Evolutionary conservation across 2,113 vertebrate genomes (phyloP).

Genomic region (Beaufortia kweichowensis): DNA sequence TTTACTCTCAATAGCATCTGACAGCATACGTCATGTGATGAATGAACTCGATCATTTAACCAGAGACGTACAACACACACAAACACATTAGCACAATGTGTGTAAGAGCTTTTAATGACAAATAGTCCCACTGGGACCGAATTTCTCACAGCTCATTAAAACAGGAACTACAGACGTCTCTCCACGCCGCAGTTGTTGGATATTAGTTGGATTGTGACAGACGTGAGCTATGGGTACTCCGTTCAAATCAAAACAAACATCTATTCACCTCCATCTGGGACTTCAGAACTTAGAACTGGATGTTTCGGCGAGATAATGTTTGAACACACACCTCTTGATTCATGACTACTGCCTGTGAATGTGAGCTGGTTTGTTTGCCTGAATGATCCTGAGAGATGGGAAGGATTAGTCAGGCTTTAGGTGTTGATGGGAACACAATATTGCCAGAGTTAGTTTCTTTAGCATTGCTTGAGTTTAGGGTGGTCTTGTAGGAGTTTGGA

Average conservation of each 20-base stretch:
- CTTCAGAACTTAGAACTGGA: neutral
- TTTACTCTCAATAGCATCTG: slow-evolving; percentile 22
- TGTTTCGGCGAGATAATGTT: neutral
- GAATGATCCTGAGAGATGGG: slow-evolving; percentile 40
- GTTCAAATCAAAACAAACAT: slow-evolving; percentile 16
- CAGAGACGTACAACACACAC: neutral
- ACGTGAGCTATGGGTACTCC: slow-evolving; percentile 21
- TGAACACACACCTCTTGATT: slow-evolving; percentile 14
- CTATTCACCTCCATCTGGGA: neutral
- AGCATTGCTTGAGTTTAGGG: neutral
- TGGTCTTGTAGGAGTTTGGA: neutral
- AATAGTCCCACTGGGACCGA: slow-evolving; percentile 22
- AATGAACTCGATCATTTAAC: slow-evolving; percentile 26
- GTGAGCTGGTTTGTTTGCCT: slow-evolving; percentile 32
- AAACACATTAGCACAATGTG: slow-evolving; percentile 23
- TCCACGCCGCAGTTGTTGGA: neutral
- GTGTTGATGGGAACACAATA: slow-evolving; percentile 35
- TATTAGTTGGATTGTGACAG: slow-evolving; percentile 20
- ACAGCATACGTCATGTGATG: slow-evolving; percentile 28
- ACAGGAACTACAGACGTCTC: slow-evolving; percentile 20
- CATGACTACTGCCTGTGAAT: neutral
- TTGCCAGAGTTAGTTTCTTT: neutral
- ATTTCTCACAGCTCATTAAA: slow-evolving; percentile 40
- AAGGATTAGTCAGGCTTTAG: slow-evolving; percentile 28
- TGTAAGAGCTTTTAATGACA: slow-evolving; percentile 17